Evolutionary conservation across 1,140 invertebrate genomes (phyloP).

Genomic region (Drosophila tani): DNA sequence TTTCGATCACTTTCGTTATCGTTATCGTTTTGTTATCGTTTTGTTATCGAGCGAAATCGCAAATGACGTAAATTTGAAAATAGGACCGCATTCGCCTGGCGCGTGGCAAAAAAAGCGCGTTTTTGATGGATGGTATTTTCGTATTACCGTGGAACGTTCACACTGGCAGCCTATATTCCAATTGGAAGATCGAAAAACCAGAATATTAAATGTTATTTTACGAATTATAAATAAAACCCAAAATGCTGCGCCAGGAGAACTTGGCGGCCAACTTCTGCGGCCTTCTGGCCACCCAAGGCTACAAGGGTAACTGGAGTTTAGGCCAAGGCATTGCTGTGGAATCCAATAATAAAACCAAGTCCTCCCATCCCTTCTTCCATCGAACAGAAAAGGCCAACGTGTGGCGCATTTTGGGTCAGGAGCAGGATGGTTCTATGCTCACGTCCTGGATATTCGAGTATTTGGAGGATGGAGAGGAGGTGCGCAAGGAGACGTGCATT

Average conservation of each 20-base stretch:
- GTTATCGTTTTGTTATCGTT: too few species aligned
- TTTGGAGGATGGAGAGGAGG: slow-evolving; percentile 71
- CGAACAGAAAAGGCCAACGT: slow-evolving; percentile 87
- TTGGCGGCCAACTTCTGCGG: slow-evolving; percentile 84
- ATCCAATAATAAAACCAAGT: not conserved
- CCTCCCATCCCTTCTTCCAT: too few species aligned
- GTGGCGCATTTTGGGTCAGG: slow-evolving; percentile 91
- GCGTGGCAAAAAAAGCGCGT: too few species aligned
- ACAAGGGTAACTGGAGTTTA: slow-evolving; percentile 58
- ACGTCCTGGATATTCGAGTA: slow-evolving; percentile 89
- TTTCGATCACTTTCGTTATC: too few species aligned
- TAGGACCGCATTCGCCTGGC: too few species aligned
- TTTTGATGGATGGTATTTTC: slow-evolving; percentile 13
- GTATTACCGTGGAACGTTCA: not conserved
- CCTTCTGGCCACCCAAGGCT: slow-evolving; percentile 73
- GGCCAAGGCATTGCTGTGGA: not conserved
- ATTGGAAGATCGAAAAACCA: slow-evolving; percentile 5
- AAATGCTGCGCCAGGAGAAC: slow-evolving; percentile 82
- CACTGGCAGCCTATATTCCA: slow-evolving; percentile 8
- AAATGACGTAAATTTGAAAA: too few species aligned
- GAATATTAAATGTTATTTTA: slow-evolving; percentile 28
- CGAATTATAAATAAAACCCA: slow-evolving; percentile 59
- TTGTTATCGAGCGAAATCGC: too few species aligned
- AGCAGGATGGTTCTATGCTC: slow-evolving; percentile 89
- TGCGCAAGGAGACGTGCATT: slow-evolving; percentile 64